These are phyloP conservation scores for Spermophilus dauricus DNA, from an alignment of 2,113 vertebrate genomes.

Conservation along the genomic window DNA sequence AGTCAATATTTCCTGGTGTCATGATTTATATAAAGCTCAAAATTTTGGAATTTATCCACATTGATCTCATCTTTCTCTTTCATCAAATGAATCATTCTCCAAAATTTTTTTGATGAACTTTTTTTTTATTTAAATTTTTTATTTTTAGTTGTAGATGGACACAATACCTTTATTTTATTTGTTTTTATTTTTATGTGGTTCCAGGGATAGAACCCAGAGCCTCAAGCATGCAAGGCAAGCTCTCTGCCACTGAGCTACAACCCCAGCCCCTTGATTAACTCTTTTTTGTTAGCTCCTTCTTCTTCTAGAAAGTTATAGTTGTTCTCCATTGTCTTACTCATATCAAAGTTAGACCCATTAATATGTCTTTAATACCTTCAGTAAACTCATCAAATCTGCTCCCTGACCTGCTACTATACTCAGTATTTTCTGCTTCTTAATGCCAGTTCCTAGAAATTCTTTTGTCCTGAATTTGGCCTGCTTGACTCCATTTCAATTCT, in stretches of 20 bases:
- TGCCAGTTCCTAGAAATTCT: background rate
- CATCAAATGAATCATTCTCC: background rate
- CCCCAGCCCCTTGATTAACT: too few relatives aligned
- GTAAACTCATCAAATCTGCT: slow-evolving; percentile 20
- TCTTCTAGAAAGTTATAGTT: background rate
- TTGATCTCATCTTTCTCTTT: slow-evolving; percentile 19
- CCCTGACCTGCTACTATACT: background rate
- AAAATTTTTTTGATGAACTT: background rate
- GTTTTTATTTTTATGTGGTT: too few relatives aligned
- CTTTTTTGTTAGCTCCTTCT: background rate
- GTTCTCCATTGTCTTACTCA: background rate
- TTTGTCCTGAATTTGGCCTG: background rate
- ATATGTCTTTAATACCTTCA: background rate
- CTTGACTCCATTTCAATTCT: background rate
- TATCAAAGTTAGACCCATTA: background rate
- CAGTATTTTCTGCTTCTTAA: background rate
- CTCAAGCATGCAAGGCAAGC: too few relatives aligned
- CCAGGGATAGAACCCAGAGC: too few relatives aligned
- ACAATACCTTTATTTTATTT: too few relatives aligned
- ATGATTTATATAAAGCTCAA: slow-evolving; percentile 54
- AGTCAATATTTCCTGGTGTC: background rate
- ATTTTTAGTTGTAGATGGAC: too few relatives aligned
- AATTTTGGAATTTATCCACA: slow-evolving; percentile 35
- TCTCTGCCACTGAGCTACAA: too few relatives aligned
- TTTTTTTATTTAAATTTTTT: background rate